Conservation (phyloP, 2,113 vertebrate species). For the Chascanopsetta lugubris region DNA sequence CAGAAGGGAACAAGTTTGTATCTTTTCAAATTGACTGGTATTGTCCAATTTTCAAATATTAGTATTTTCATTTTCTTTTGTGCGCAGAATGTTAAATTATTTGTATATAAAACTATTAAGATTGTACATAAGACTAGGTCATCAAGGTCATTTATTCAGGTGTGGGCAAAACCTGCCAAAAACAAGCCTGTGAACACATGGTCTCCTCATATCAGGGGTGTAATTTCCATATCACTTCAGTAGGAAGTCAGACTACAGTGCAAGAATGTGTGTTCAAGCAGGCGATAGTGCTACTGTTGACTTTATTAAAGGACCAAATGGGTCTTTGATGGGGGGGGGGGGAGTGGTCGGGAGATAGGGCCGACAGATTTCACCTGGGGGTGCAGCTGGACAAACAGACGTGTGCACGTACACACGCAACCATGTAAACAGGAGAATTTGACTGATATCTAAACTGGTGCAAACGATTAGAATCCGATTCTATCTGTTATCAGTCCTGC, state of each 20-base stretch:
- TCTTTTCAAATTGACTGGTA: too few relatives aligned
- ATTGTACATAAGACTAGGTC: constrained; percentile 6
- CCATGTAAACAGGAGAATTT: constrained; percentile 15
- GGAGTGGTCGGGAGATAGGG: constrained; percentile 42
- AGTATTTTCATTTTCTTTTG: too few relatives aligned
- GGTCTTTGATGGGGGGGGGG: constrained; percentile 30
- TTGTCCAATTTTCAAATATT: too few relatives aligned
- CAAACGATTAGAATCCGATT: constrained; percentile 5
- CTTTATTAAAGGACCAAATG: constrained; percentile 30
- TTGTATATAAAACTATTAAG: too few relatives aligned
- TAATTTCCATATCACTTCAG: constrained; percentile 38
- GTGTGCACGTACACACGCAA: background rate
- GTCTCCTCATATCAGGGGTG: constrained; percentile 28
- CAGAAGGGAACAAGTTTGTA: too few relatives aligned
- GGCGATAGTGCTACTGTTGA: constrained; percentile 32
- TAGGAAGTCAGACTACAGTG: constrained; percentile 54
- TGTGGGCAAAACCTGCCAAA: constrained; percentile 19
- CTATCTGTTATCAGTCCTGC: constrained; percentile 22
- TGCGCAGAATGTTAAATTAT: too few relatives aligned
- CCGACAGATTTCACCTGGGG: constrained; percentile 30
- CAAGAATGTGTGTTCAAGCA: constrained; percentile 44
- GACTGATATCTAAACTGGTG: constrained; percentile 17
- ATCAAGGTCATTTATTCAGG: constrained; percentile 48
- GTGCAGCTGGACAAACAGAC: constrained; percentile 55
- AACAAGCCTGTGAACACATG: background rate